These are phyloP conservation scores for Tragelaphus scriptus DNA, from an alignment of 2,113 vertebrate species.

Conservation along the genomic window DNA sequence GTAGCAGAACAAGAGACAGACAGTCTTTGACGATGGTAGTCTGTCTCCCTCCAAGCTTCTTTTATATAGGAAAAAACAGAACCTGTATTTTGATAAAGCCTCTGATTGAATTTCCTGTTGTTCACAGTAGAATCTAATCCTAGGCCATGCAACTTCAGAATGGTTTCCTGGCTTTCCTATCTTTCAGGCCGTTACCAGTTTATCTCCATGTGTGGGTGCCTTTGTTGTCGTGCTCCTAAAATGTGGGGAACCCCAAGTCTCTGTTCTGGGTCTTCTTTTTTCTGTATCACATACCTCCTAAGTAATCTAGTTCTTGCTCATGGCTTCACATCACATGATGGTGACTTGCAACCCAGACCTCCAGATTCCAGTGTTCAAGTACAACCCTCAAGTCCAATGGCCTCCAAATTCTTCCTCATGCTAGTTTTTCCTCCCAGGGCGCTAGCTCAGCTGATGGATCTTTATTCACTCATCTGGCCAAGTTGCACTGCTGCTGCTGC, in stretches of 20 bases:
- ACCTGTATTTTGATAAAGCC: not conserved
- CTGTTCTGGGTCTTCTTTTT: not conserved
- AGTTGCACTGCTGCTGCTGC: not conserved
- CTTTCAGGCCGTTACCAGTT: not conserved
- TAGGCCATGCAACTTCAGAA: not conserved
- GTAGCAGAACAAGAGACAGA: not conserved
- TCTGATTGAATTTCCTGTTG: not conserved
- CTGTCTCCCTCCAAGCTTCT: not conserved
- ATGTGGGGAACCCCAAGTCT: not conserved
- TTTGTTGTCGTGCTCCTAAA: not conserved
- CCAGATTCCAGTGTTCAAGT: not conserved
- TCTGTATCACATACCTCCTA: not conserved
- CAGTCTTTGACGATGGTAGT: not conserved
- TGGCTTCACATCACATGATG: not conserved
- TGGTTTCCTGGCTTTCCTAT: not conserved
- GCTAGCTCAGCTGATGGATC: not conserved
- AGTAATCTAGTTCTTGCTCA: not conserved
- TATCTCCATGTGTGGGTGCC: not conserved
- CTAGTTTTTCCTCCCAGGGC: accelerated
- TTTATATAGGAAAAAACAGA: not conserved
- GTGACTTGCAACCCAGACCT: not conserved
- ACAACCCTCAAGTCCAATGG: not conserved
- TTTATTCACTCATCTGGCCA: not conserved
- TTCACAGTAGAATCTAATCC: not conserved
- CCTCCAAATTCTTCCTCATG: not conserved